Evolutionary conservation across 2,797 vertebrate species (phyloP).

Genomic region (Pangasius krempfi): DNA sequence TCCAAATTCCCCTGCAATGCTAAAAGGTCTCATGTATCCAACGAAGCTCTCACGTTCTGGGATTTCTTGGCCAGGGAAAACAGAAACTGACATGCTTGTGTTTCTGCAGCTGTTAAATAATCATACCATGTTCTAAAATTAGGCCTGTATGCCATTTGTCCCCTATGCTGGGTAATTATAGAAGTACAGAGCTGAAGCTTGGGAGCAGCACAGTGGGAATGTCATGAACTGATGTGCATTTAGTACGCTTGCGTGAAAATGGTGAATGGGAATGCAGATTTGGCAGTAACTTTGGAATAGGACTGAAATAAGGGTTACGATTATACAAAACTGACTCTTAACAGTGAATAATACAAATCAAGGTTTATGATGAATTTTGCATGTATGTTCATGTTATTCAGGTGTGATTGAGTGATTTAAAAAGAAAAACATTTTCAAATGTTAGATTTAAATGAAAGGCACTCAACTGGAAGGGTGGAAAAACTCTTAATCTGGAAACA

Average conservation of each 20-base stretch:
- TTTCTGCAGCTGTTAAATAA: constrained; percentile 49
- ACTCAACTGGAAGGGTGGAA: background rate
- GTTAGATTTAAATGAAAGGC: background rate
- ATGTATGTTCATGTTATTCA: background rate
- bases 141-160: constrained; percentile 27
- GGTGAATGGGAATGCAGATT: background rate
- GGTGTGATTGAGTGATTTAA: background rate
- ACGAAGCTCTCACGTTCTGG: constrained; percentile 8
- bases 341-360: background rate
- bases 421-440: background rate
- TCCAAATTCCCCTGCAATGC: background rate
- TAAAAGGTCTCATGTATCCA: constrained; percentile 24
- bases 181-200: constrained; percentile 15
- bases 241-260: background rate
- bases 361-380: background rate
- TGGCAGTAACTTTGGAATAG: background rate
- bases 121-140: constrained; percentile 48
- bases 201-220: background rate
- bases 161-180: constrained; percentile 39
- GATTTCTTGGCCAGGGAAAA: constrained; percentile 9
- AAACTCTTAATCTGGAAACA: background rate
- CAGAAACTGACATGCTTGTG: constrained; percentile 13
- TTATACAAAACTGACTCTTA: background rate
- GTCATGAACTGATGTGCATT: background rate
- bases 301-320: background rate